Evolutionary conservation across 2,113 vertebrate genomes (phyloP).

Genomic region (Pangasianodon hypophthalmus): DNA sequence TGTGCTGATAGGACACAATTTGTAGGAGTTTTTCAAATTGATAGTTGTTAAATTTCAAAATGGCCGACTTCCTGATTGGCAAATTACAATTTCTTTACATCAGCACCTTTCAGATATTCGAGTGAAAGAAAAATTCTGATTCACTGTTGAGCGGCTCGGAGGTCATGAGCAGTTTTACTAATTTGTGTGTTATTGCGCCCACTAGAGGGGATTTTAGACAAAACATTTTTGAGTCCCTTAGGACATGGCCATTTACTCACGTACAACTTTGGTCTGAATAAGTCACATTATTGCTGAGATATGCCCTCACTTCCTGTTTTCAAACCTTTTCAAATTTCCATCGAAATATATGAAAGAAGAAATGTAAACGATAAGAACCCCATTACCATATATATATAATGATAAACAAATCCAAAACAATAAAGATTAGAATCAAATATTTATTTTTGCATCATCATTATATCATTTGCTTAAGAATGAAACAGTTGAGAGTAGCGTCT

Average conservation of each 20-base stretch:
- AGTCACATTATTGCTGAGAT: neutral
- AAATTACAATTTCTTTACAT: neutral
- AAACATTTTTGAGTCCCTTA: neutral
- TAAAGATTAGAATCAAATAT: neutral
- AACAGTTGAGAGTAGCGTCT: neutral
- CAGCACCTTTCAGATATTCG: neutral
- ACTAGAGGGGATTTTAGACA: neutral
- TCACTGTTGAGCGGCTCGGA: neutral
- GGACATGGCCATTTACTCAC: too few species aligned
- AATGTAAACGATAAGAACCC: neutral
- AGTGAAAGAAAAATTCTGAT: neutral
- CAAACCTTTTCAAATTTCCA: neutral
- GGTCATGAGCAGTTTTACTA: neutral
- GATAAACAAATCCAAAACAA: neutral
- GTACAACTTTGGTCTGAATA: neutral
- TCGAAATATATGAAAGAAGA: neutral
- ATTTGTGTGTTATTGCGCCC: neutral
- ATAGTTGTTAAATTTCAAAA: neutral
- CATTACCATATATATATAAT: neutral
- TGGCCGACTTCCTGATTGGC: neutral
- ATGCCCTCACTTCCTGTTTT: neutral
- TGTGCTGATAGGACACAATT: neutral
- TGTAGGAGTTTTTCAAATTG: neutral
- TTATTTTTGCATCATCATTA: accelerated
- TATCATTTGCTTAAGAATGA: neutral